Conservation (phyloP, 2,113 vertebrate genomes). For the Phaethon lepturus region DNA sequence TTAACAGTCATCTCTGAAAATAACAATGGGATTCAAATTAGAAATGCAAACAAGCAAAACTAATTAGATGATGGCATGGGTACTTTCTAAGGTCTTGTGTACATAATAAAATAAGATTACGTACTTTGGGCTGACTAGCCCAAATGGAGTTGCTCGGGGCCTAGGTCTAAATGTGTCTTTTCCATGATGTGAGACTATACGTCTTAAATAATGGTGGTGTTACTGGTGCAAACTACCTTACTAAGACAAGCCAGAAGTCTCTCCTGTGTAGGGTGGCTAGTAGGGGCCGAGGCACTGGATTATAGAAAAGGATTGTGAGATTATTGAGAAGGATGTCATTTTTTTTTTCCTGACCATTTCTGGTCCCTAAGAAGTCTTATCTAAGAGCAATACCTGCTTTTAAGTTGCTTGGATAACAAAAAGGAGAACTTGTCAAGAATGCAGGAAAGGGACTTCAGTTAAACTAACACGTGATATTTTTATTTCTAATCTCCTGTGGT, state of each 20-base stretch:
- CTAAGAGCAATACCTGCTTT: background rate
- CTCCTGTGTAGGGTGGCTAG: background rate
- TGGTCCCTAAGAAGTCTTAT: background rate
- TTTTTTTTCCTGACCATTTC: background rate
- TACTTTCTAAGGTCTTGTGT: background rate
- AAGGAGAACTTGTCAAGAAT: background rate
- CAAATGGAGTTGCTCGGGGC: background rate
- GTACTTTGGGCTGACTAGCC: background rate
- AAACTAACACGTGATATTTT: background rate
- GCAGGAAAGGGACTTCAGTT: background rate
- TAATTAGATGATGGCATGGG: background rate
- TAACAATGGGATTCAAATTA: background rate
- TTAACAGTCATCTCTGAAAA: background rate
- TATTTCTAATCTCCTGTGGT: background rate
- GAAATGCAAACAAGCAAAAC: background rate
- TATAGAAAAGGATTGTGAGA: background rate
- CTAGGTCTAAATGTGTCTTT: background rate
- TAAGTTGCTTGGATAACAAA: background rate
- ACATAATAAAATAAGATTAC: background rate
- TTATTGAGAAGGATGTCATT: background rate
- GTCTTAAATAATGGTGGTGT: background rate
- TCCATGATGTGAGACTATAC: background rate
- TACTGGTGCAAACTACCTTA: background rate
- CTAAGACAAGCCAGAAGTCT: background rate
- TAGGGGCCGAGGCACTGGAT: background rate